Conservation (phyloP, 1,140 invertebrate species). For the Drosophila sechellia region DNA sequence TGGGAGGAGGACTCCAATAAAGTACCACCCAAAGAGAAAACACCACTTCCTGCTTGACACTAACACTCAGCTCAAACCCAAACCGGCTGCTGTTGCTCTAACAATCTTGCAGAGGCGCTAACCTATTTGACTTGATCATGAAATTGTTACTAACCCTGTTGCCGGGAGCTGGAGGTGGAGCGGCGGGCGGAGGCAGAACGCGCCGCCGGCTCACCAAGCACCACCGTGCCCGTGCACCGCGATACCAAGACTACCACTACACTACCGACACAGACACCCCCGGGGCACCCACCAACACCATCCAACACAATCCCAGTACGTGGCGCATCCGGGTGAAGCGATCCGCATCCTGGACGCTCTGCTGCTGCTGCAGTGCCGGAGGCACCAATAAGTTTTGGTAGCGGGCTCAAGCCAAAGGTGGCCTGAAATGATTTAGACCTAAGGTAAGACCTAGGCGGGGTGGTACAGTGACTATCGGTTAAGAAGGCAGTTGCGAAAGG, state of each 20-base stretch:
- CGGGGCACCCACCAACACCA: constrained; percentile 19
- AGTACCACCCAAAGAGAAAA: constrained; percentile 7
- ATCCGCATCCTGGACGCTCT: constrained; percentile 57
- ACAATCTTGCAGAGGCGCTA: constrained; percentile 75
- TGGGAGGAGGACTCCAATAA: constrained; percentile 1
- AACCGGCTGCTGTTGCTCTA: constrained; percentile 45
- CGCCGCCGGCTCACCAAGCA: constrained; percentile 41
- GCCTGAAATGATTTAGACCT: constrained; percentile 65
- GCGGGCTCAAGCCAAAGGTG: constrained; percentile 37
- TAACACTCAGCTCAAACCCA: constrained; percentile 50
- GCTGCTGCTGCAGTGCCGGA: constrained; percentile 61
- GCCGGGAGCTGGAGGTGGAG: constrained; percentile 49
- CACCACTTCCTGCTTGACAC: constrained; percentile 38
- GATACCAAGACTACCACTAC: constrained; percentile 71
- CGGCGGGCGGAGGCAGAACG: constrained; percentile 21
- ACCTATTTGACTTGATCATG: constrained; percentile 70
- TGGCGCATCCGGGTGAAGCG: constrained; percentile 29
- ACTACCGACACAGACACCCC: constrained; percentile 56
- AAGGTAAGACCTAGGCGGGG: constrained; percentile 56
- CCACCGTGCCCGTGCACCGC: constrained; percentile 51
- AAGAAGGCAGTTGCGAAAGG: not conserved
- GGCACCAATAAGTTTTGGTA: constrained; percentile 66
- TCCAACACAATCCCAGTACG: constrained; percentile 17
- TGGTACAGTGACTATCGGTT: constrained; percentile 11
- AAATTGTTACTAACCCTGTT: constrained; percentile 82